These are phyloP conservation scores for Salmo trutta DNA, from an alignment of 2,797 vertebrate genomes.

Conservation along the genomic window DNA sequence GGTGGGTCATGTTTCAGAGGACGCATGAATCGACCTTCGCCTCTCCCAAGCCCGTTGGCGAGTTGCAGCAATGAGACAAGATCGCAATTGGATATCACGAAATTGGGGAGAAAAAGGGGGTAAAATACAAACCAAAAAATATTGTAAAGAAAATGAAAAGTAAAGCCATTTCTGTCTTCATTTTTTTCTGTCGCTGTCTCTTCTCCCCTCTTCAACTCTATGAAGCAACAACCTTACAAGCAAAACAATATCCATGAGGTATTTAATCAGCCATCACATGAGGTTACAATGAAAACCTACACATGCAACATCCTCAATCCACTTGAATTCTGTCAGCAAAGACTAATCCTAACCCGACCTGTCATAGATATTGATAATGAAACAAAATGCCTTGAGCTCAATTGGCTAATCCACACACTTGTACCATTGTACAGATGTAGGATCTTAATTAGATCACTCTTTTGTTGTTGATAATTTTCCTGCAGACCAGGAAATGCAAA, in stretches of 20 bases:
- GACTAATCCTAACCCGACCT: neutral
- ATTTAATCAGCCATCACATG: constrained; percentile 13
- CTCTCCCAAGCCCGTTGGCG: too few species aligned
- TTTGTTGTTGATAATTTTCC: too few species aligned
- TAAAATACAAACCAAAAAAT: neutral
- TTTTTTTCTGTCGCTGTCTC: neutral
- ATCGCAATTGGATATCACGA: too few species aligned
- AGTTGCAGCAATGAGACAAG: too few species aligned
- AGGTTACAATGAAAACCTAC: neutral
- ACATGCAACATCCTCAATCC: neutral
- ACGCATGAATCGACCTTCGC: too few species aligned
- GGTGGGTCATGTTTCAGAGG: too few species aligned
- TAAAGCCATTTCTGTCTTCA: neutral
- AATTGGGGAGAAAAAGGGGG: neutral
- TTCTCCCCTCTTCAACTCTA: constrained; percentile 4
- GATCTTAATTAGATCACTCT: too few species aligned
- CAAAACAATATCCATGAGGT: constrained; percentile 23
- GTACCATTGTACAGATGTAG: neutral
- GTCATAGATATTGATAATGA: neutral
- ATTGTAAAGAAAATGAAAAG: neutral
- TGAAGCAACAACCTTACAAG: constrained; percentile 25
- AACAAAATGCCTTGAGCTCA: neutral
- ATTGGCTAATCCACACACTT: neutral
- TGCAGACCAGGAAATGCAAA: too few species aligned
- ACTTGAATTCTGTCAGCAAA: neutral